A percentile compares a stretch with the other conserved stretches of the same genome.
Conservation (phyloP, 2,113 vertebrate genomes). For the Mystacornis crossleyi region DNA sequence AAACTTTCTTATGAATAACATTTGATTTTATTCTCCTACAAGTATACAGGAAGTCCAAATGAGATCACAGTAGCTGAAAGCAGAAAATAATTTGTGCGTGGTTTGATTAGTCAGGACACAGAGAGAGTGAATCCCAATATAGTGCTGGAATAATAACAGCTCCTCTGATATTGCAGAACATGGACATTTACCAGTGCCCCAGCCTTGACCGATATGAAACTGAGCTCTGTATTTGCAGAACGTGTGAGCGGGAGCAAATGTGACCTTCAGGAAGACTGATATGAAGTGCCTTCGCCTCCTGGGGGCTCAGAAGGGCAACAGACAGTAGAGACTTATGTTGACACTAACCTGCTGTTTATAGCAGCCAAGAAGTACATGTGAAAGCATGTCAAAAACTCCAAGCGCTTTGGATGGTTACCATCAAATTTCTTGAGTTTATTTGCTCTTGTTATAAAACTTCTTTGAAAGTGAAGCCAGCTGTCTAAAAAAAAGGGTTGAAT, state of each 20-base stretch:
- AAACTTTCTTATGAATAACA: background rate
- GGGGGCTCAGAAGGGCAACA: background rate
- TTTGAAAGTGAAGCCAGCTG: conserved; percentile 10
- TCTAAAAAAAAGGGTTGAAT: background rate
- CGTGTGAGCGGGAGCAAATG: background rate
- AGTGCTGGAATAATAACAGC: background rate
- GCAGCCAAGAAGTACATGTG: conserved; percentile 22
- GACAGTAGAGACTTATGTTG: background rate
- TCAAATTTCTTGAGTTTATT: conserved; percentile 29
- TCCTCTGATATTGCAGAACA: background rate
- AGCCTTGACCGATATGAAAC: background rate
- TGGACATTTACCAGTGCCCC: background rate
- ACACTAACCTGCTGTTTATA: background rate
- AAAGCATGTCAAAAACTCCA: conserved; percentile 56
- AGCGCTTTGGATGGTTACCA: conserved; percentile 39
- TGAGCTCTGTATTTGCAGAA: background rate
- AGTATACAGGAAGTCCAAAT: background rate
- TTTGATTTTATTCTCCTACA: background rate
- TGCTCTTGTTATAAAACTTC: conserved; percentile 3
- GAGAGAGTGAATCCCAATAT: background rate
- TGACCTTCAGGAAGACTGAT: background rate
- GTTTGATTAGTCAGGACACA: background rate
- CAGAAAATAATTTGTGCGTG: background rate
- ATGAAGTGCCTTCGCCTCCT: background rate
- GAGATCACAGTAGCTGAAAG: background rate